A percentile compares a stretch with the other conserved stretches of the same genome.
phyloP scores from a whole-genome alignment of 1,140 invertebrate species.

The Myzus persicae region DNA sequence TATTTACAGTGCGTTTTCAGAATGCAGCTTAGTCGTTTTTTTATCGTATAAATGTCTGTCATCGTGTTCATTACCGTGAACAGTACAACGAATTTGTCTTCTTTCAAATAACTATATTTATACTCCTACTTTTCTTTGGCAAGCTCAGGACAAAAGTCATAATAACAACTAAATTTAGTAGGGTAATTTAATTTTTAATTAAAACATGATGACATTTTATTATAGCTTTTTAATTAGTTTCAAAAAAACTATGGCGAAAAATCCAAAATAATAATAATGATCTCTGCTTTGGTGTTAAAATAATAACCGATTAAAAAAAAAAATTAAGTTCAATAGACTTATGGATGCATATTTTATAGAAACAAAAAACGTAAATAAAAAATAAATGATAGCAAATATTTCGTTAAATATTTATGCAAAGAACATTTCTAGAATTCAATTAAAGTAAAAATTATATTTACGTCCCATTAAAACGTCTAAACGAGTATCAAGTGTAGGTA shows the following conservation, averaged over 20 bases:
- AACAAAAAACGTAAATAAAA: neutral
- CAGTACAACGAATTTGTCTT: neutral
- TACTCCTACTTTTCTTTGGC: neutral
- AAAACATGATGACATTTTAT: neutral
- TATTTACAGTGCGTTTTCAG: neutral
- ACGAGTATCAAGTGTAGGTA: neutral
- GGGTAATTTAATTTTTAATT: constrained; percentile 13
- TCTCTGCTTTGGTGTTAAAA: neutral
- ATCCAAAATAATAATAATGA: neutral
- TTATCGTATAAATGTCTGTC: constrained; percentile 25
- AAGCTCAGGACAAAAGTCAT: neutral
- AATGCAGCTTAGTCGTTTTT: neutral
- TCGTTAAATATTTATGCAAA: neutral
- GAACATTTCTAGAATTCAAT: neutral
- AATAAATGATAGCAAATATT: neutral
- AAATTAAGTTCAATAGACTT: neutral
- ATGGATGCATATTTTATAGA: neutral
- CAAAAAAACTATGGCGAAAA: neutral
- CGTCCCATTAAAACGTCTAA: neutral
- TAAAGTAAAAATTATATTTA: neutral
- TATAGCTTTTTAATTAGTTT: neutral
- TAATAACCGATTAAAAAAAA: neutral
- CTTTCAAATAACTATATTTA: constrained; percentile 4
- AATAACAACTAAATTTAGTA: neutral
- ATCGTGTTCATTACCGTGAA: neutral